A percentile compares a stretch with the other conserved stretches of the same genome.
Conservation (phyloP, 2,797 vertebrate genomes). For the Hydrolagus colliei region DNA sequence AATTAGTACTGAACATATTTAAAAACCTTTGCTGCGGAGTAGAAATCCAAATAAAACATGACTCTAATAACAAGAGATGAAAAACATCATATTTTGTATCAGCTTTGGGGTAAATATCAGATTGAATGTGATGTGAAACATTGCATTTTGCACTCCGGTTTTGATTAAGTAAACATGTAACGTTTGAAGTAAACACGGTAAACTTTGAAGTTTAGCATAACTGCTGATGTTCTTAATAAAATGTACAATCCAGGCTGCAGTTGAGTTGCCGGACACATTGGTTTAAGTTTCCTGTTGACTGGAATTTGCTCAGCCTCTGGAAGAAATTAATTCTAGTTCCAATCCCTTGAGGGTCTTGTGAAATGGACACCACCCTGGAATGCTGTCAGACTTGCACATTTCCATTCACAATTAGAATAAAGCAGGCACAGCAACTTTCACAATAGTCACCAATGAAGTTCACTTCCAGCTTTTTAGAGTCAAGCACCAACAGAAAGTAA, state of each 20-base stretch:
- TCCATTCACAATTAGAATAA: neutral
- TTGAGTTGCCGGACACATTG: neutral
- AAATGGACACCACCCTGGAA: slow-evolving; percentile 7
- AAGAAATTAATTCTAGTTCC: neutral
- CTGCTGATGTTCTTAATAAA: neutral
- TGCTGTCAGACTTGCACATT: slow-evolving; percentile 5
- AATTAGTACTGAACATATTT: neutral
- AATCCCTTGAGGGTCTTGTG: neutral
- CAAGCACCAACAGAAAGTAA: neutral
- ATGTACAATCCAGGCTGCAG: neutral
- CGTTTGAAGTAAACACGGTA: neutral
- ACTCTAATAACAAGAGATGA: neutral
- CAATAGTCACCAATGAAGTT: neutral
- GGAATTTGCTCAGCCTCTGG: neutral
- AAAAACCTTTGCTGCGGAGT: neutral
- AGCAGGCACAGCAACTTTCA: neutral
- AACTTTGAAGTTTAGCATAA: neutral
- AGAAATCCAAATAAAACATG: slow-evolving; percentile 4
- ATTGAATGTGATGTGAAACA: too few species aligned
- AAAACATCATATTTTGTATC: too few species aligned
- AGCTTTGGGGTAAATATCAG: too few species aligned
- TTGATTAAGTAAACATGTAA: neutral
- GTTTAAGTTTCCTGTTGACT: neutral
- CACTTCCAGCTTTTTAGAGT: neutral
- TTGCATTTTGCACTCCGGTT: neutral